phyloP scores from a whole-genome alignment of 2,888 invertebrate species.

The Xestia xanthographa region DNA sequence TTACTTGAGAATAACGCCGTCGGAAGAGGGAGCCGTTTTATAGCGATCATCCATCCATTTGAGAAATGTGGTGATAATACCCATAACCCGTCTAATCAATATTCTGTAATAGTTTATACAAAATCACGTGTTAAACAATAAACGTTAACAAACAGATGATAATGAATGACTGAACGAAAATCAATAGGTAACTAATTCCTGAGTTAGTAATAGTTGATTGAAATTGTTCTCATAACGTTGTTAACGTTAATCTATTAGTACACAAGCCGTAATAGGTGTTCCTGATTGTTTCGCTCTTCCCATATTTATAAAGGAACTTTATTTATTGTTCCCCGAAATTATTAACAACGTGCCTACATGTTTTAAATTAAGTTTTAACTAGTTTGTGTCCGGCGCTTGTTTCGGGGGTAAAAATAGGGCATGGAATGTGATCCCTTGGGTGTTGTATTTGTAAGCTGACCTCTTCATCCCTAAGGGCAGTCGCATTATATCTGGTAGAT shows the following conservation, averaged over 20 bases:
- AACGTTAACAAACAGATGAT: slow-evolving; percentile 11
- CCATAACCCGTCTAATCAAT: not conserved
- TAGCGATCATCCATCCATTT: not conserved
- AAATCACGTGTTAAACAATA: not conserved
- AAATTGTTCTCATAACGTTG: slow-evolving; percentile 44
- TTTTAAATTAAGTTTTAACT: slow-evolving; percentile 52
- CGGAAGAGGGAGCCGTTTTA: not conserved
- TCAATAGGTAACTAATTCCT: slow-evolving; percentile 34
- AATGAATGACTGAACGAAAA: slow-evolving; percentile 31
- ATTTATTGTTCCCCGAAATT: slow-evolving; percentile 42
- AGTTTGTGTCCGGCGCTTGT: slow-evolving; percentile 40
- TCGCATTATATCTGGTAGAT: slow-evolving; percentile 17
- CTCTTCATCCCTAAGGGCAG: slow-evolving; percentile 20
- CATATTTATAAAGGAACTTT: slow-evolving; percentile 26
- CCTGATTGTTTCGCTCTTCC: slow-evolving; percentile 19
- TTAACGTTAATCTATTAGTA: slow-evolving; percentile 41
- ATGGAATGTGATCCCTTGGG: slow-evolving; percentile 41
- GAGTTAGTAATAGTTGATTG: slow-evolving; percentile 30
- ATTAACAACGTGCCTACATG: slow-evolving; percentile 38
- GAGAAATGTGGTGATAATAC: not conserved
- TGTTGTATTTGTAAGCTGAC: slow-evolving; percentile 27
- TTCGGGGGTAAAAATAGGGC: slow-evolving; percentile 43
- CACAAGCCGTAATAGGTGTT: slow-evolving; percentile 31
- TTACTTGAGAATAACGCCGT: not conserved
- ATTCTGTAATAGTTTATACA: not conserved